Evolutionary conservation across 2,888 invertebrate species (phyloP).

Genomic region (Laspeyria flexula): DNA sequence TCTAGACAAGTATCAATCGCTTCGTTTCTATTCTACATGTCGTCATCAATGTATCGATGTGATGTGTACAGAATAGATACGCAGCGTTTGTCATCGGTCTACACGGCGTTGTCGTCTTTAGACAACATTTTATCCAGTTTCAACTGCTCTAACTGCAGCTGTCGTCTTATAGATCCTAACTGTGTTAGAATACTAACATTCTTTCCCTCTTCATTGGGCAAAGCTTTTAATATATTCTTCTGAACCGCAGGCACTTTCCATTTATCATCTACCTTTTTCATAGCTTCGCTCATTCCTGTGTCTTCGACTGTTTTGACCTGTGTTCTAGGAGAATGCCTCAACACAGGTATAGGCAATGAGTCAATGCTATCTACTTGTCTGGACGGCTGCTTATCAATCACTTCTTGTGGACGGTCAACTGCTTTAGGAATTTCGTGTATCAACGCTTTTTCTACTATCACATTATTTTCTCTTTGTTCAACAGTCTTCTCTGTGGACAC

Average conservation of each 20-base stretch:
- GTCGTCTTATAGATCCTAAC: conserved; percentile 88
- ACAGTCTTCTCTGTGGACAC: neutral
- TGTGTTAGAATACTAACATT: conserved; percentile 87
- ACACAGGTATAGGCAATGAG: conserved; percentile 86
- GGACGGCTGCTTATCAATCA: conserved; percentile 19
- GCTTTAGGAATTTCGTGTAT: conserved; percentile 44
- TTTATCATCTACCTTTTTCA: conserved; percentile 75
- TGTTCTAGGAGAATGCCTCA: conserved; percentile 81
- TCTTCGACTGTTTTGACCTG: conserved; percentile 32
- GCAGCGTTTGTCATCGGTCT: no score
- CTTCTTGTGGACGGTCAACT: conserved; percentile 14
- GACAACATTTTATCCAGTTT: conserved; percentile 81
- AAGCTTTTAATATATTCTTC: conserved; percentile 84
- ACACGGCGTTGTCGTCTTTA: conserved; percentile 46
- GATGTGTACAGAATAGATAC: no score
- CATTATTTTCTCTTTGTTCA: conserved; percentile 13
- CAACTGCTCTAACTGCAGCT: conserved; percentile 88
- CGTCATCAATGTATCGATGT: no score
- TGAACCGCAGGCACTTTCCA: conserved; percentile 88
- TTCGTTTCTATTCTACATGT: no score
- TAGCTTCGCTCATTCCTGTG: conserved; percentile 65
- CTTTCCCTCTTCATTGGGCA: conserved; percentile 77
- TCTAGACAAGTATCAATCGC: no score
- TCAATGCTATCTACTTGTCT: conserved; percentile 22
- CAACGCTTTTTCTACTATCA: conserved; percentile 53